These are phyloP conservation scores for Protonibea diacanthus DNA, from an alignment of 2,797 vertebrate species.

Conservation along the genomic window DNA sequence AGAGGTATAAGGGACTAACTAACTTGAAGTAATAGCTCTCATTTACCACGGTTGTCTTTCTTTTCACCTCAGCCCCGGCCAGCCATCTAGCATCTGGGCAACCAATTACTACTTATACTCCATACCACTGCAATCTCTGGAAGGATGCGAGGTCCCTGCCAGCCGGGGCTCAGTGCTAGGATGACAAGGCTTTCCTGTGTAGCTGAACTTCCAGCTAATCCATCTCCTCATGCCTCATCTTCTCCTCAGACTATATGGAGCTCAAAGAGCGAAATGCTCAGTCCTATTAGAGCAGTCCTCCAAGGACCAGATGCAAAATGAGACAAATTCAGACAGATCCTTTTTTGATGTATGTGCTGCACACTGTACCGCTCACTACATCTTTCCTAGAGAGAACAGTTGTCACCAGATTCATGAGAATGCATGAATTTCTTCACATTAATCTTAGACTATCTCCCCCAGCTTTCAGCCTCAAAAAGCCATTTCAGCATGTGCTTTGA, in stretches of 20 bases:
- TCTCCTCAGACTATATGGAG: slow-evolving; percentile 43
- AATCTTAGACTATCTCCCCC: slow-evolving; percentile 51
- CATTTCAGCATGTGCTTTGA: slow-evolving; percentile 50
- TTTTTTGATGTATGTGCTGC: slow-evolving; percentile 56
- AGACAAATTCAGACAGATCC: slow-evolving; percentile 65
- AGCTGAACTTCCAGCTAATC: slow-evolving; percentile 66
- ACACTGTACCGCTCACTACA: slow-evolving; percentile 33
- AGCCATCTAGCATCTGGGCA: slow-evolving; percentile 66
- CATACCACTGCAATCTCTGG: slow-evolving; percentile 48
- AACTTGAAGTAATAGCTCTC: slow-evolving; percentile 77
- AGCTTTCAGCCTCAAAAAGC: slow-evolving; percentile 37
- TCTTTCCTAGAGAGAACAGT: slow-evolving; percentile 51
- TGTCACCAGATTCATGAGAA: slow-evolving; percentile 62
- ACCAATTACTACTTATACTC: slow-evolving; percentile 73
- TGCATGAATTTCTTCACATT: slow-evolving; percentile 65
- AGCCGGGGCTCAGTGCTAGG: slow-evolving; percentile 40
- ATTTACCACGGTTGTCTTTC: slow-evolving; percentile 78
- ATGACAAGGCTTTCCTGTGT: slow-evolving; percentile 65
- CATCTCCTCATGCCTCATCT: slow-evolving; percentile 60
- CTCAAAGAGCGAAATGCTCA: slow-evolving; percentile 54
- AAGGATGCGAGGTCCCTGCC: slow-evolving; percentile 56
- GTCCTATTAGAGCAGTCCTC: slow-evolving; percentile 49
- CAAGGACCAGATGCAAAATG: slow-evolving; percentile 57
- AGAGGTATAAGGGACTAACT: slow-evolving; percentile 48
- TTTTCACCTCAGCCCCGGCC: slow-evolving; percentile 71